Base-by-base conservation (phyloP, 2,888 invertebrate genomes). In the Nymphalis polychloros region DNA sequence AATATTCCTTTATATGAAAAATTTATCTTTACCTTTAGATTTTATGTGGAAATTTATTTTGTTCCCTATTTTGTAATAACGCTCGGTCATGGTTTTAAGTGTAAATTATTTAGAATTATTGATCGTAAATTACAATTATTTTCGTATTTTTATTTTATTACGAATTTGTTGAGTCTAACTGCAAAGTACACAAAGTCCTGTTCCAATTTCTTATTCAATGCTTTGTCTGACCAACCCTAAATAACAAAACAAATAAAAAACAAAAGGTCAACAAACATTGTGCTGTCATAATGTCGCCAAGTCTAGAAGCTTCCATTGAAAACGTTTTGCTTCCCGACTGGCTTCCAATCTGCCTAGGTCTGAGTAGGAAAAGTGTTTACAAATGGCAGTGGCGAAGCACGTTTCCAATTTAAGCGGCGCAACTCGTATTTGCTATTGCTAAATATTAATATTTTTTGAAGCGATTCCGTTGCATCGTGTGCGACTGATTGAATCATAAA, bases 401-500 rank as follows among this genome's bases (percentile, higher is more conserved):
- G 77, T 78, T 76, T 77, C 72, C 77, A 75, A 77, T 77, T 77
- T 75, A 68, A 69, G 52, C 73, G 73, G 66, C 64, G 55, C 68
- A 46, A 67, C 64, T 59, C 52, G 55, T 69, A 68, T 69, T 73
- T 69, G 68, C 61, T 74, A 71, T 23, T 23, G 52, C 23, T 23
- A 73, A 73, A 55, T 75, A 74, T 76, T 73, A 74, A 75, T 74
- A 72, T 69, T 71, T 74, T 73, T 68, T 63, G 47, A 72, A 65
- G 67, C 63, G 53, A 49, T 46, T n/a, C 17, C 47, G 53, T 66
- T 66, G 66, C 68, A 68, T 47, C 52, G 61, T 60, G 67, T 52
- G 10, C 19, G 52, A 65, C 50, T 7, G 64, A 19, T 49, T 41
- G 64, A 27, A 59, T 17, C n/a, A 46, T 60, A 10, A n/a, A 31